These are phyloP conservation scores for Limonius californicus DNA, from an alignment of 1,140 invertebrate genomes.

Conservation along the genomic window DNA sequence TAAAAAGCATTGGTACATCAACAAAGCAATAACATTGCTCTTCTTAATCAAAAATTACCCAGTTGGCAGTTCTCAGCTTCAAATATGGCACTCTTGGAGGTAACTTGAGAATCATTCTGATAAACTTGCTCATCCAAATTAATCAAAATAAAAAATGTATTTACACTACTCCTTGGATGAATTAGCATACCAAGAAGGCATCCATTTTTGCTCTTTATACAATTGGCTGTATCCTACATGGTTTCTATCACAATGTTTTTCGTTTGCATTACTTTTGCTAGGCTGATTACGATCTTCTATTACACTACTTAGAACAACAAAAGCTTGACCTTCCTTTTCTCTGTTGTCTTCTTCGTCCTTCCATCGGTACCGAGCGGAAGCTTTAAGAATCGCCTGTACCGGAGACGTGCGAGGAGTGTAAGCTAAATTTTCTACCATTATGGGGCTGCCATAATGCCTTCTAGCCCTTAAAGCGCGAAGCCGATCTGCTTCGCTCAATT, in stretches of 20 bases:
- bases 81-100: too few relatives aligned
- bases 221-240: conserved; percentile 12
- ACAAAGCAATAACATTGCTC: too few relatives aligned
- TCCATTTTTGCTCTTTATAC: conserved; percentile 34
- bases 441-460: conserved; percentile 20
- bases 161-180: neutral
- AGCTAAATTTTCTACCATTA: conserved; percentile 29
- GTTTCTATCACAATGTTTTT: conserved; percentile 15
- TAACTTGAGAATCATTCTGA: too few relatives aligned
- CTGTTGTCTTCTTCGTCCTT: conserved; percentile 11
- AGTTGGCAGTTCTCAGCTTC: too few relatives aligned
- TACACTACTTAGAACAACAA: conserved; percentile 12
- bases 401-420: conserved; percentile 23
- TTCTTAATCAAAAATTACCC: too few relatives aligned
- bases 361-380: neutral
- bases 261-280: neutral
- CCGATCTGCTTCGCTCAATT: conserved; percentile 1
- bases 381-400: conserved; percentile 15
- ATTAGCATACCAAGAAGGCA: conserved; percentile 32
- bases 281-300: neutral
- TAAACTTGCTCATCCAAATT: too few relatives aligned
- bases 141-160: too few relatives aligned
- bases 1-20: too few relatives aligned
- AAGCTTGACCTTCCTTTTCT: neutral
- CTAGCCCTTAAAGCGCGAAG: conserved; percentile 7